Conservation (phyloP, 2,113 vertebrate genomes). For the Silurus glanis region DNA sequence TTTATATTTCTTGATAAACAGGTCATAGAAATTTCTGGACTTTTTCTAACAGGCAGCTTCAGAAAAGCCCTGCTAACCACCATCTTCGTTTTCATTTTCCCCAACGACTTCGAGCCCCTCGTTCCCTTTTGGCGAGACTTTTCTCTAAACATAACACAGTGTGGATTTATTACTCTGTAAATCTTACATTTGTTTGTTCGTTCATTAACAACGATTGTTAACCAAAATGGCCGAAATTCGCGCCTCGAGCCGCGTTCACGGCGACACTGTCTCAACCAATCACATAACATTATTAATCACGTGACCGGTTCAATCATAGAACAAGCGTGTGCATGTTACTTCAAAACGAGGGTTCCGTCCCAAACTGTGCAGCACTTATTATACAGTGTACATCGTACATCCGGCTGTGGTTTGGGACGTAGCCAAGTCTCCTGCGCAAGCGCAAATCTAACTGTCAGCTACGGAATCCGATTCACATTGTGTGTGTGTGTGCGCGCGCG, state of each 20-base stretch:
- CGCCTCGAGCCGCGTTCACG: background rate
- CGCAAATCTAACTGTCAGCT: background rate
- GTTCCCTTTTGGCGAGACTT: slow-evolving; percentile 12
- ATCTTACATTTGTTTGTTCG: background rate
- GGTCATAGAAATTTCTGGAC: background rate
- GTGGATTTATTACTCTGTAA: too few relatives aligned
- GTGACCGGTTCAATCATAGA: too few relatives aligned
- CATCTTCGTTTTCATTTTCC: slow-evolving; percentile 6
- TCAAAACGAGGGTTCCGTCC: background rate
- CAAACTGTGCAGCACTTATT: background rate
- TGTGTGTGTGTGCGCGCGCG: background rate
- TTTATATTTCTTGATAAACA: background rate
- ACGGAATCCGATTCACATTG: background rate
- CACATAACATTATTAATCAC: background rate
- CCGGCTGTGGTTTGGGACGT: background rate
- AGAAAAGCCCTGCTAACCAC: background rate
- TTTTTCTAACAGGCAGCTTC: background rate
- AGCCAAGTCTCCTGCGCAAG: background rate
- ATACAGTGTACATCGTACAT: background rate
- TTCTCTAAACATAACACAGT: slow-evolving; percentile 14
- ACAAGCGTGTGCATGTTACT: background rate
- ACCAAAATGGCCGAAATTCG: too few relatives aligned
- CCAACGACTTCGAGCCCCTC: background rate
- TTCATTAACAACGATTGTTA: background rate
- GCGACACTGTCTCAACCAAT: background rate